phyloP scores from a whole-genome alignment of 1,140 invertebrate genomes.

The Drosophila santomea region DNA sequence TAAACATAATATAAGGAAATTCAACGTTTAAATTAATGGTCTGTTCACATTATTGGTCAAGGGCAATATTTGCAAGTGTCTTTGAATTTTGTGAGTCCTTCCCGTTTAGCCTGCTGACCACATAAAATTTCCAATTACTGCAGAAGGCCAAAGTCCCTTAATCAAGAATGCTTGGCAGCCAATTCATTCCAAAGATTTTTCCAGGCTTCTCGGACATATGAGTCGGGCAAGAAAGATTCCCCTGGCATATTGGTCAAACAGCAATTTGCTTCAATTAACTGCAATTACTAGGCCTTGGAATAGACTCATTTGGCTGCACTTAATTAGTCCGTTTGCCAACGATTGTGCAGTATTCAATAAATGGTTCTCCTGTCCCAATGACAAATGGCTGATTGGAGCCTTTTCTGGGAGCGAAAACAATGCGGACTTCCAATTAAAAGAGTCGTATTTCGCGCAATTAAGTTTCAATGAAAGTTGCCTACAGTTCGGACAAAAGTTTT shows the following conservation, averaged over 20 bases:
- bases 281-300: slow-evolving; percentile 56
- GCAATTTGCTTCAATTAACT: slow-evolving; percentile 75
- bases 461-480: slow-evolving; percentile 69
- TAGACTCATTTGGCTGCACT: slow-evolving; percentile 46
- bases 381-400: slow-evolving; percentile 38
- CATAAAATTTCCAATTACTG: slow-evolving; percentile 50
- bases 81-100: slow-evolving; percentile 4
- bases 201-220: slow-evolving; percentile 2
- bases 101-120: slow-evolving; percentile 1
- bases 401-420: not conserved
- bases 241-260: slow-evolving; percentile 53
- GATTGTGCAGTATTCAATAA: slow-evolving; percentile 60
- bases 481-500: slow-evolving; percentile 29
- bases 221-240: slow-evolving; percentile 23
- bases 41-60: not conserved
- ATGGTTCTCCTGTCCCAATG: slow-evolving; percentile 42
- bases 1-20: not conserved
- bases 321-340: slow-evolving; percentile 63
- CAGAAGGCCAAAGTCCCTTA: not conserved
- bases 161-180: slow-evolving; percentile 19
- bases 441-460: slow-evolving; percentile 45
- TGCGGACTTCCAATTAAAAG: slow-evolving; percentile 41
- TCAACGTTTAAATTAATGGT: not conserved
- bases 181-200: slow-evolving; percentile 55
- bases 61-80: not conserved